Conservation (phyloP, 1,140 invertebrate genomes). For the Lordiphosa stackelbergi region DNA sequence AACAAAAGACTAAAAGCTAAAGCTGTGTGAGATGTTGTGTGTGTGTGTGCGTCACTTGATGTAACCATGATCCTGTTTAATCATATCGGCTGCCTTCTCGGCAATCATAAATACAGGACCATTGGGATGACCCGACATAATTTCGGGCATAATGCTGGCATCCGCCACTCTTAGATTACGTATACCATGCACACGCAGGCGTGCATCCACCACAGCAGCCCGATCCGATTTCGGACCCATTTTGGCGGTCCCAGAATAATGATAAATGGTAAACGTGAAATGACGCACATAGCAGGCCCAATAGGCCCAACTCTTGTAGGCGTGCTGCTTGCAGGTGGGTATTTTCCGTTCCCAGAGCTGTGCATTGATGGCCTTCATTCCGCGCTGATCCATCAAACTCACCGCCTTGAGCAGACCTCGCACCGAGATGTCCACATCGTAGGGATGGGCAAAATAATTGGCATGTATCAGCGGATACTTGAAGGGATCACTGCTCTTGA, state of each 20-base stretch:
- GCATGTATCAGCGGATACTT: slow-evolving; percentile 89
- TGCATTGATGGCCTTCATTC: slow-evolving; percentile 80
- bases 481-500: slow-evolving; percentile 84
- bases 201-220: slow-evolving; percentile 84
- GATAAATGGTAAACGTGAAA: slow-evolving; percentile 86
- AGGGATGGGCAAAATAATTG: slow-evolving; percentile 83
- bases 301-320: slow-evolving; percentile 83
- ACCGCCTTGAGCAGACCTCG: slow-evolving; percentile 81
- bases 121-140: slow-evolving; percentile 83
- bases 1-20: too few relatives aligned
- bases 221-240: slow-evolving; percentile 86
- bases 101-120: slow-evolving; percentile 84
- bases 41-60: slow-evolving; percentile 54
- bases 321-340: slow-evolving; percentile 81
- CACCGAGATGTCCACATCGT: slow-evolving; percentile 82
- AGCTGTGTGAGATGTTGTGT: too few relatives aligned
- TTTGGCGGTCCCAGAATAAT: slow-evolving; percentile 89
- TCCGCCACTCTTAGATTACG: slow-evolving; percentile 85
- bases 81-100: slow-evolving; percentile 84
- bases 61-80: slow-evolving; percentile 79
- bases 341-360: slow-evolving; percentile 81
- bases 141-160: slow-evolving; percentile 84
- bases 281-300: slow-evolving; percentile 84
- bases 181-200: slow-evolving; percentile 84
- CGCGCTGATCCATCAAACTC: slow-evolving; percentile 79